Evolutionary conservation across 1,140 invertebrate species (phyloP).

Genomic region (Heliconius congener): DNA sequence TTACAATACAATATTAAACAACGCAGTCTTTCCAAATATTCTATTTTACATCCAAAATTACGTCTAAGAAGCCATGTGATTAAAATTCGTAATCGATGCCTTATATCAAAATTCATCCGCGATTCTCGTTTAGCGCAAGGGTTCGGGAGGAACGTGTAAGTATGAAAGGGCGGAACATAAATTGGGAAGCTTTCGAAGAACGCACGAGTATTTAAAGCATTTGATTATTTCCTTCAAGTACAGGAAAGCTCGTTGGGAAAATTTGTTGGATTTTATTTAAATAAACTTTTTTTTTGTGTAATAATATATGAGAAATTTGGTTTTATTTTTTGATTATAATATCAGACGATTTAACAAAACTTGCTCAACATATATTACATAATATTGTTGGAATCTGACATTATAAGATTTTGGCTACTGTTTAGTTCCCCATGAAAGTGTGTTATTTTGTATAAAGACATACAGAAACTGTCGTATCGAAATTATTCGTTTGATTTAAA

Average conservation of each 20-base stretch:
- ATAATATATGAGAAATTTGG: neutral
- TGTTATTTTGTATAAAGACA: too few species aligned
- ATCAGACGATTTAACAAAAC: too few species aligned
- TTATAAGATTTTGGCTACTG: neutral
- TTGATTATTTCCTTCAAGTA: constrained; percentile 13
- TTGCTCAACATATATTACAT: too few species aligned
- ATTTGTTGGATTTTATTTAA: neutral
- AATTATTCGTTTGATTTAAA: too few species aligned
- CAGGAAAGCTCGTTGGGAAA: neutral
- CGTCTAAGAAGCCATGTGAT: constrained; percentile 52
- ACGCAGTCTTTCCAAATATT: neutral
- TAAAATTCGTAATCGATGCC: constrained; percentile 60
- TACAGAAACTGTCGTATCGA: too few species aligned
- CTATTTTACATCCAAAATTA: constrained; percentile 32
- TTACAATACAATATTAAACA: too few species aligned
- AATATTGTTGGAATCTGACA: neutral
- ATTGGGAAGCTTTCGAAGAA: constrained; percentile 2
- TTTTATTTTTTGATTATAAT: too few species aligned
- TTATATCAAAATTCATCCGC: constrained; percentile 50
- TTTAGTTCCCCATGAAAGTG: too few species aligned
- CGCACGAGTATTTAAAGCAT: constrained; percentile 11
- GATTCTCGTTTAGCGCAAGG: constrained; percentile 36
- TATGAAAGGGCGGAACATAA: constrained; percentile 25
- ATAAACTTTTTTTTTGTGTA: neutral
- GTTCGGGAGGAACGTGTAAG: constrained; percentile 26